Percentiles rank a stretch among this genome's conserved stretches.
Conservation (phyloP, 2,888 invertebrate genomes). For the Chymomyza amoena region DNA sequence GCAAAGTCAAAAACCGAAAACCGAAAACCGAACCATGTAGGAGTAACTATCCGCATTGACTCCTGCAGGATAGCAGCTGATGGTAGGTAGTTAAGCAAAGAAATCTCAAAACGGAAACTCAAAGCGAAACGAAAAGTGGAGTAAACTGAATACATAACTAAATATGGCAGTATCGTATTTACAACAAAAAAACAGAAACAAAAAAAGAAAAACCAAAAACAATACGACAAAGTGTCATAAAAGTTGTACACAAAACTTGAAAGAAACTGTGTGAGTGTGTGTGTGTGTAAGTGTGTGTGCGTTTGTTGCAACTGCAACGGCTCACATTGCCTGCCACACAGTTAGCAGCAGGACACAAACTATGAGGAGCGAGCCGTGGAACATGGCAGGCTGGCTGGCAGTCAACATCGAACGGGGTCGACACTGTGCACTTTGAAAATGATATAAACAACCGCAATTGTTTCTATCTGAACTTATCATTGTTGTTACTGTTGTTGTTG, state of each 20-base stretch:
- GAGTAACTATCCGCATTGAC: not conserved
- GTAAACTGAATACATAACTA: constrained; percentile 58
- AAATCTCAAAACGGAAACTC: constrained; percentile 62
- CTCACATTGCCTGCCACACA: constrained; percentile 16
- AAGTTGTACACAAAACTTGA: constrained; percentile 71
- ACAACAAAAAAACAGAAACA: constrained; percentile 38
- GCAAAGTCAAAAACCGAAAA: constrained; percentile 18
- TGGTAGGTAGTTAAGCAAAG: constrained; percentile 33
- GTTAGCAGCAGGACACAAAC: constrained; percentile 6
- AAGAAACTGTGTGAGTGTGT: constrained; percentile 57
- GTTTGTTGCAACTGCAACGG: constrained; percentile 41
- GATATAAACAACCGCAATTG: constrained; percentile 66
- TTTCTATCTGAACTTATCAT: constrained; percentile 23
- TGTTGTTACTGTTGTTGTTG: constrained; percentile 20
- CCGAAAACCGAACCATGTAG: not conserved
- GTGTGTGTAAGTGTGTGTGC: too few species aligned
- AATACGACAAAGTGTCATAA: constrained; percentile 72
- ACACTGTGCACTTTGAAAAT: constrained; percentile 59
- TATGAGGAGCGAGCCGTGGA: not conserved
- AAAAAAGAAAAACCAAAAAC: constrained; percentile 39
- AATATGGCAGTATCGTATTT: constrained; percentile 69
- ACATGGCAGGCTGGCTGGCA: constrained; percentile 24
- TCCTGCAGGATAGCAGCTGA: too few species aligned
- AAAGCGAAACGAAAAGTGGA: constrained; percentile 31
- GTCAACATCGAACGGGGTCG: constrained; percentile 28